Evolutionary conservation across 2,797 vertebrate genomes (phyloP).

Genomic region (Mormyrus proboscirostris): DNA sequence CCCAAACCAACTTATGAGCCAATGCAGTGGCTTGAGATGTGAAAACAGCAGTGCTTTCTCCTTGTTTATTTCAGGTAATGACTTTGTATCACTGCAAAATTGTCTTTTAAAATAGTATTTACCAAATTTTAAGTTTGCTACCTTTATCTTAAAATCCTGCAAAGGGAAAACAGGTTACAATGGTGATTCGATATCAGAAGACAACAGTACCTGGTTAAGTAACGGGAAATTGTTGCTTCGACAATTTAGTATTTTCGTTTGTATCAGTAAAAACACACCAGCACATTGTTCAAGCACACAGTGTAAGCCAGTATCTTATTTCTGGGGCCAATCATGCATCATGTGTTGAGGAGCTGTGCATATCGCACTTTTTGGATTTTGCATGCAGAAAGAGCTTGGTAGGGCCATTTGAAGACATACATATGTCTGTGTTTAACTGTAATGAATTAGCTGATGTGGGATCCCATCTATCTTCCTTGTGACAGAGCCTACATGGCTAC

Average conservation of each 20-base stretch:
- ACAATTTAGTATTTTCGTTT: not conserved
- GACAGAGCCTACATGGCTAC: not conserved
- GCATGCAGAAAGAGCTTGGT: not conserved
- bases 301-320: not conserved
- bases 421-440: not conserved
- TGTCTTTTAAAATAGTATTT: not conserved
- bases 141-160: not conserved
- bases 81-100: not conserved
- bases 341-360: not conserved
- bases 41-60: not conserved
- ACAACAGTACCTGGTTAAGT: not conserved
- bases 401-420: not conserved
- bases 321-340: not conserved
- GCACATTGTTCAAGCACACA: not conserved
- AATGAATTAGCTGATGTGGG: not conserved
- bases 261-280: not conserved
- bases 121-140: not conserved
- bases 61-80: not conserved
- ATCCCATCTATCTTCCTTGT: not conserved
- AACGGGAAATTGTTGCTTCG: not conserved
- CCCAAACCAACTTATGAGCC: conserved; percentile 7
- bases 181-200: not conserved
- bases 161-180: not conserved
- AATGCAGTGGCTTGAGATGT: not conserved
- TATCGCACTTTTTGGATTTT: not conserved